phyloP scores from a whole-genome alignment of 2,888 invertebrate species.

The Malacosoma neustria region DNA sequence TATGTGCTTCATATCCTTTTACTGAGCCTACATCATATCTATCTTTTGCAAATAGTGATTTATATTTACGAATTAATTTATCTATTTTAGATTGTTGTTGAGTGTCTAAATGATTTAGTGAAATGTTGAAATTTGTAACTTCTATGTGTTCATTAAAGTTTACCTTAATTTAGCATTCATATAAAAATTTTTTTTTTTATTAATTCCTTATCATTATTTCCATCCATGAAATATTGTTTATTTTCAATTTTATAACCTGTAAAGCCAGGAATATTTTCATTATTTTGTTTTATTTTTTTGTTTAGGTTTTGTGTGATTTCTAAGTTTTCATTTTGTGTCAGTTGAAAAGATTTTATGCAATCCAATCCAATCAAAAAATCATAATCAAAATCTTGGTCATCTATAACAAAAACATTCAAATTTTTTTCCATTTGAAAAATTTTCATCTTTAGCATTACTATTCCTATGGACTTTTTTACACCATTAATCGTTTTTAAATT shows the following conservation, averaged over 20 bases:
- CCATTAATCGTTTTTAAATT: conserved; percentile 7
- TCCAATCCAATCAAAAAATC: conserved; percentile 10
- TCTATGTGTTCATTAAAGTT: conserved; percentile 15
- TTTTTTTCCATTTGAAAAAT: conserved; percentile 4
- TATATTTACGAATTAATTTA: too few relatives aligned
- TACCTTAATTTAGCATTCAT: conserved; percentile 3
- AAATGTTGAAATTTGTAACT: conserved; percentile 10
- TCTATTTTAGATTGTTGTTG: too few relatives aligned
- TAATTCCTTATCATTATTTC: too few relatives aligned
- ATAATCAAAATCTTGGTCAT: conserved; percentile 5
- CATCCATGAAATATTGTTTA: too few relatives aligned
- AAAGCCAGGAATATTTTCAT: not conserved
- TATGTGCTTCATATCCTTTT: too few relatives aligned
- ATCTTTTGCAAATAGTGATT: too few relatives aligned
- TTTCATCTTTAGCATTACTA: not conserved
- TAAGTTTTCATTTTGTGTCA: conserved; percentile 2
- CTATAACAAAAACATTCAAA: conserved; percentile 4
- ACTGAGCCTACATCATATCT: conserved; percentile 10
- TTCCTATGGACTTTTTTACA: too few relatives aligned
- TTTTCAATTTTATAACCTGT: conserved; percentile 1
- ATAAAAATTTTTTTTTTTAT: too few relatives aligned
- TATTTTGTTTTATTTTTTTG: conserved; percentile 3
- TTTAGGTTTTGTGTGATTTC: conserved; percentile 8
- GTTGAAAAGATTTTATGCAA: conserved; percentile 6
- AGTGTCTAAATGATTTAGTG: too few relatives aligned